These are phyloP conservation scores for Hylaea fasciaria DNA, from an alignment of 2,888 invertebrate species.

Conservation along the genomic window DNA sequence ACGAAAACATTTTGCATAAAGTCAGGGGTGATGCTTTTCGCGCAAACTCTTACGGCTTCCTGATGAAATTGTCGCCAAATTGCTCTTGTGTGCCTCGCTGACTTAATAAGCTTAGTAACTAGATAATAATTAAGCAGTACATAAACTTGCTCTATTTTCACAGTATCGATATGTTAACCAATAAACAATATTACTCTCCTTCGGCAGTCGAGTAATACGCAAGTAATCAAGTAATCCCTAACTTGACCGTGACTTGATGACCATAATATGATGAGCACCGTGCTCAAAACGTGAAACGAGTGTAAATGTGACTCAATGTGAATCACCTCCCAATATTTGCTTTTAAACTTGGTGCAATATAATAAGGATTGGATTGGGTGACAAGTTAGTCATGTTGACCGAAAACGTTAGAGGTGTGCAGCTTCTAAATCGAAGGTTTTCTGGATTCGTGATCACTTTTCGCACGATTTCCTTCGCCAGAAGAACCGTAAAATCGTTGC, in stretches of 20 bases:
- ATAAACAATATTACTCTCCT: too few species aligned
- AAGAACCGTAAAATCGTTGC: slow-evolving; percentile 61
- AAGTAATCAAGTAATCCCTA: too few species aligned
- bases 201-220: too few species aligned
- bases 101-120: slow-evolving; percentile 22
- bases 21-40: slow-evolving; percentile 47
- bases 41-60: slow-evolving; percentile 73
- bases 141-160: neutral
- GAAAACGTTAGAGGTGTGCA: slow-evolving; percentile 36
- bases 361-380: neutral
- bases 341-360: neutral
- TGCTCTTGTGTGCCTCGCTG: slow-evolving; percentile 40
- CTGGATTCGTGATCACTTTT: slow-evolving; percentile 78
- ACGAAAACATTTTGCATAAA: too few species aligned
- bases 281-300: neutral
- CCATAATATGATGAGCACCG: too few species aligned
- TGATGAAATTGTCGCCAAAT: slow-evolving; percentile 73
- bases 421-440: slow-evolving; percentile 71
- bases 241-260: too few species aligned
- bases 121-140: slow-evolving; percentile 1
- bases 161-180: too few species aligned
- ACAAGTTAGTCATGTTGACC: neutral
- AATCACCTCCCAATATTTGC: neutral
- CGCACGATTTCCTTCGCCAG: slow-evolving; percentile 73
- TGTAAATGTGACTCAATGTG: neutral